Evolutionary conservation across 1,140 invertebrate species (phyloP), one percentile per base, ranked within the genome.

Genomic region (Hylaeus volcanicus): DNA sequence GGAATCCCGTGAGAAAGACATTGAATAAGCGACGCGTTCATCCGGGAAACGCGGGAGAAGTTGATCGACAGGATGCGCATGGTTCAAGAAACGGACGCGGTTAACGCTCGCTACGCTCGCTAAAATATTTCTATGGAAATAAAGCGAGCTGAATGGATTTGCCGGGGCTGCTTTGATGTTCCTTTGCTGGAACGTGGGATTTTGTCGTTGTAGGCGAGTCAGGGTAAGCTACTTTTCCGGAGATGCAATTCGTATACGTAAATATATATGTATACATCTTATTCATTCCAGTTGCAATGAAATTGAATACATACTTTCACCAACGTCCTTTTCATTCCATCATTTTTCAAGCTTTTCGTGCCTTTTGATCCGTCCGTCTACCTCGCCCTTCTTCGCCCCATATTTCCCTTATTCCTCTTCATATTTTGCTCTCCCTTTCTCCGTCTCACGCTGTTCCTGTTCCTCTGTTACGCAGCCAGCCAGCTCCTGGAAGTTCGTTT

Each of bases 251-350:
- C 78, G 61, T 51, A 70, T 73, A 79, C 77, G 70, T 58, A 76
- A 61, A 81, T 81, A 76, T 75, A 79, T 79, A 66, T 26, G 26
- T 72, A 72, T 81, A 84, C 82, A 76, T 84, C 64, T 86, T 77
- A 86, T 86, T 82, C 83, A 82, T 86, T 78, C 60, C 64, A 73
- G 56, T 79, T 79, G 81, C 58, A 86, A 70, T 69, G 77, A 86
- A 86, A 86, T 82, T 86, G 84, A 86, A 86, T 86, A 71, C 61
- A 43, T 80, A 79, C 58, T 79, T 76, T 39, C 39, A 11, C 60
- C 41, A 39, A 56, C 51, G 53, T 72, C 51, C 43, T 43, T 66
- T 64, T 73, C 71, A 71, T 56, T 56, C 45, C 45, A 8, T 45
- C 60, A 26, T 64, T 66, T 56, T 26, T 43, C 41, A 4, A 1